Evolutionary conservation across 2,888 invertebrate species (phyloP), one percentile per base, ranked within the genome.

Genomic region (Drosophila meridionalis): DNA sequence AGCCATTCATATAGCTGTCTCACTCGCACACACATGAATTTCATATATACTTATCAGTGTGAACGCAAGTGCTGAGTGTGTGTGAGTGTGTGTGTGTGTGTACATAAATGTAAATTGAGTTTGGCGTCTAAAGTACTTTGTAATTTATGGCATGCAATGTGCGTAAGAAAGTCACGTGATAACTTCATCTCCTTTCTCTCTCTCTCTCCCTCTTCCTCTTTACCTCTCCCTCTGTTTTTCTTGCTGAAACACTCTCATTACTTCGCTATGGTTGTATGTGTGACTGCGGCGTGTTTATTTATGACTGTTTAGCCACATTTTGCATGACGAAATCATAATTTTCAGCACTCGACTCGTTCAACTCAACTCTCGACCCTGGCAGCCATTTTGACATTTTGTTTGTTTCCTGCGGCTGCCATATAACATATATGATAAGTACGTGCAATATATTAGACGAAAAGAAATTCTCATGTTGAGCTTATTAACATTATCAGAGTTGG

Each of bases 251-350:
- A 48, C 75, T 66, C 69, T 73, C 73, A 78, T 75, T 78, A 78
- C 76, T 82, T 71, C 73, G 81, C 76, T 81, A 77, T 72, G 63
- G 73, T 64, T 52, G 52, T 62, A 56, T 61, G 61, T 59, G 57
- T 62, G 42, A 34, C 56, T 55, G 62, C 57, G 28, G 59, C 48
- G 78, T 68, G 76, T 61, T 83, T 87, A 89, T 87, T 87, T 87
- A 89, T 87, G 80, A 80, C 71, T 82, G 81, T 81, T 89, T 87
- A 87, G 87, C 75, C 68, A 58, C 78, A 78, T 87, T 85, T 83
- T 89, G 77, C 83, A 82, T 87, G 89, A 87, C 87, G 87, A 87
- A 87, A 89, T 89, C 79, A 89, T 87, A 88, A 85, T 88, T 88
- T 85, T 63, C 61, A 60, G 62, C 52, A 48, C 61, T 62, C 63